Evolutionary conservation across 2,113 vertebrate genomes (phyloP).

Genomic region (Tichodroma muraria): DNA sequence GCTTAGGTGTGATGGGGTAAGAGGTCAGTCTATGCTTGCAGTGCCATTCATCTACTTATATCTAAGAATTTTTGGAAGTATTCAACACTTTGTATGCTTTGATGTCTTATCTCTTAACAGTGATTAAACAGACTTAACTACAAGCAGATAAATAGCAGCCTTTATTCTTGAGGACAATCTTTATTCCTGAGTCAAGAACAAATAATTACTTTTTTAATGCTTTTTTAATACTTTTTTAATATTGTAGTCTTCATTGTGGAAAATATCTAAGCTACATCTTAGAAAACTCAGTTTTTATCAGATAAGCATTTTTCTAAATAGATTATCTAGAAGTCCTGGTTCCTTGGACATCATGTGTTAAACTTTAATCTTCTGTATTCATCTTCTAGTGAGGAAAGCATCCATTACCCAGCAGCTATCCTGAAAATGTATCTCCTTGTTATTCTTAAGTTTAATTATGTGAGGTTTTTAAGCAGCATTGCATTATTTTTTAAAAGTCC

Average conservation of each 20-base stretch:
- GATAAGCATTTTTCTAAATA: neutral
- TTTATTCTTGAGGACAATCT: neutral
- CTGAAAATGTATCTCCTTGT: neutral
- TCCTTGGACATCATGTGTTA: neutral
- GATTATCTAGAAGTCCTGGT: neutral
- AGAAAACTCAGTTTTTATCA: neutral
- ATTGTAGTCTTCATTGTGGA: neutral
- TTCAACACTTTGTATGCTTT: neutral
- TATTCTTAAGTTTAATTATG: neutral
- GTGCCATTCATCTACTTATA: neutral
- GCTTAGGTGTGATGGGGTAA: neutral
- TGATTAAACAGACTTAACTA: neutral
- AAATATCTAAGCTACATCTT: neutral
- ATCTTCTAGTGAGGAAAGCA: neutral
- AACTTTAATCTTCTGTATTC: neutral
- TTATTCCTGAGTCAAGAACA: neutral
- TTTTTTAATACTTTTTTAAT: neutral
- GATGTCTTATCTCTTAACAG: neutral
- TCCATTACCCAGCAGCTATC: neutral
- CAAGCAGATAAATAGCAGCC: neutral
- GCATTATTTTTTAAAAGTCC: neutral
- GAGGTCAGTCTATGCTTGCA: neutral
- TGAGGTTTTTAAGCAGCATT: neutral
- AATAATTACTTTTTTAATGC: neutral
- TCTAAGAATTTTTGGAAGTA: neutral